A percentile compares a stretch with the other conserved stretches of the same genome.
These are phyloP conservation scores for Heterodera filipjevi DNA, from an alignment of 2,888 invertebrate species.

Conservation along the genomic window DNA sequence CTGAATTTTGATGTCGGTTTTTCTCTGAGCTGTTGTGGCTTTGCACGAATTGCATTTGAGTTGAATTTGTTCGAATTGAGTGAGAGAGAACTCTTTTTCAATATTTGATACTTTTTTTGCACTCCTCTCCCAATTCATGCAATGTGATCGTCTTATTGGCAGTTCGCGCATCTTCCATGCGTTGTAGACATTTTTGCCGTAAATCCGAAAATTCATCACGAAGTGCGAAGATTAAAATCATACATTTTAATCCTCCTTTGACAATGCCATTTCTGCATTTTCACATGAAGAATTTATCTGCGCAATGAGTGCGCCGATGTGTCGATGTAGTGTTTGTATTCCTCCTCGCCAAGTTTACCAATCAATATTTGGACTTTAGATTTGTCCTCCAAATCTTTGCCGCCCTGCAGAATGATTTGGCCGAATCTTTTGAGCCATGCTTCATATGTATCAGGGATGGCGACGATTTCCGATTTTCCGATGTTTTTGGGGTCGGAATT, in stretches of 20 bases:
- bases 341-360: not conserved
- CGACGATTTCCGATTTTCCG: too few relatives aligned
- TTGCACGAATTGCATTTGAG: conserved; percentile 11
- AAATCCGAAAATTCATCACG: conserved; percentile 16
- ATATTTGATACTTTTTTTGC: too few relatives aligned
- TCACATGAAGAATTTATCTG: conserved; percentile 12
- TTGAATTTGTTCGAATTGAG: not conserved
- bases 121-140: too few relatives aligned
- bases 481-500: too few relatives aligned
- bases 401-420: not conserved
- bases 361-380: conserved; percentile 4
- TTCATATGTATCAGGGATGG: too few relatives aligned
- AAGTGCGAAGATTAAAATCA: conserved; percentile 15
- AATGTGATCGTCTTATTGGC: too few relatives aligned
- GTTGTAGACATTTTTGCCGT: too few relatives aligned
- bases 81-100: conserved; percentile 18
- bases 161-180: too few relatives aligned
- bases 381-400: not conserved
- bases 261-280: not conserved
- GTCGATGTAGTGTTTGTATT: not conserved
- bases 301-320: not conserved
- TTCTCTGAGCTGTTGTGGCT: conserved; percentile 1
- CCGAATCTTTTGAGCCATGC: not conserved
- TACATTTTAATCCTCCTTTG: not conserved
- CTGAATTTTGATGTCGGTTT: not conserved